Conservation (phyloP, 1,140 invertebrate species). For the Gonioctena quinquepunctata region DNA sequence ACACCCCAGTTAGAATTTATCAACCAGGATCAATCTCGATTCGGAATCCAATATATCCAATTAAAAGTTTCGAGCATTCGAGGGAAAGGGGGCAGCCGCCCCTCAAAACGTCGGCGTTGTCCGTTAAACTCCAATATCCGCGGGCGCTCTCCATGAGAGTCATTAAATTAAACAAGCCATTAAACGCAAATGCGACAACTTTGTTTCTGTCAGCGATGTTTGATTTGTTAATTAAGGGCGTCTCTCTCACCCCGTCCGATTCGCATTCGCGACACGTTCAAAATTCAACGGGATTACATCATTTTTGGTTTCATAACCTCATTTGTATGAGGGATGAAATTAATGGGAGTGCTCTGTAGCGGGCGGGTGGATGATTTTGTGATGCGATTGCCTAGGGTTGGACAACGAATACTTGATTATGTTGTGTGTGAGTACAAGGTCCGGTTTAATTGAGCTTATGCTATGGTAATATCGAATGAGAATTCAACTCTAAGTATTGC, state of each 20-base stretch:
- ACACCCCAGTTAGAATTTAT: no score
- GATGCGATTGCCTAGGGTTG: not conserved
- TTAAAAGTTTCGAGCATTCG: not conserved
- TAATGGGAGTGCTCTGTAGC: not conserved
- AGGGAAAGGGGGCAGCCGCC: not conserved
- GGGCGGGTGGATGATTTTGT: not conserved
- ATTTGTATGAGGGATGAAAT: not conserved
- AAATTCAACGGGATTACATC: not conserved
- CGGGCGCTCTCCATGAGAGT: not conserved
- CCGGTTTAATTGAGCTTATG: not conserved
- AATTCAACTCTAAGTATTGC: no score
- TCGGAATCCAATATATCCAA: not conserved
- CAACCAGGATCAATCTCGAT: not conserved
- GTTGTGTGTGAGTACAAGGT: not conserved
- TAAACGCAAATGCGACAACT: constrained; percentile 21
- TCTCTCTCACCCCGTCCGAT: no score
- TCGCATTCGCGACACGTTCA: not conserved
- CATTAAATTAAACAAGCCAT: constrained; percentile 19
- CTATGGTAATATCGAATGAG: no score
- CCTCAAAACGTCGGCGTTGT: not conserved
- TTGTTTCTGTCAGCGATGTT: constrained; percentile 10
- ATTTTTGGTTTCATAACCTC: not conserved
- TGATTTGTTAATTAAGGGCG: constrained; percentile 19
- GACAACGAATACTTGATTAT: not conserved
- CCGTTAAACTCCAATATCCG: not conserved